Conservation (phyloP, 2,888 invertebrate genomes). For the Augiades crinisus region DNA sequence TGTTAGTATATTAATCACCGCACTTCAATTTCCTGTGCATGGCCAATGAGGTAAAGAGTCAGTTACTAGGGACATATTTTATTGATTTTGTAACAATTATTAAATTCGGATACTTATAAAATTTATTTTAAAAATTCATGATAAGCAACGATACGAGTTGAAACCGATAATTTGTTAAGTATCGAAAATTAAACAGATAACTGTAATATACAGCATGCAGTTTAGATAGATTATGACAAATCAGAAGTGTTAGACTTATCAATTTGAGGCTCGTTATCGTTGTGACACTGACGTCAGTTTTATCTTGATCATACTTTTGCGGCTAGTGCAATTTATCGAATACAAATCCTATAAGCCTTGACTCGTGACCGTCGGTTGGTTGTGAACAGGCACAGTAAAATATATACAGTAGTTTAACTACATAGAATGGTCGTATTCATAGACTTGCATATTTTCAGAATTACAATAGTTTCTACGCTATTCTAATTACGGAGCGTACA, state of each 20-base stretch:
- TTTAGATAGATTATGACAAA: slow-evolving; percentile 12
- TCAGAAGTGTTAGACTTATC: slow-evolving; percentile 19
- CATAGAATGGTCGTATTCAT: no score
- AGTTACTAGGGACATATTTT: no score
- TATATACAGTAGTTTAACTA: slow-evolving; percentile 11
- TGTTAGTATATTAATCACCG: no score
- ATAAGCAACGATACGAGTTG: neutral
- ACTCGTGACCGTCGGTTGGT: slow-evolving; percentile 25
- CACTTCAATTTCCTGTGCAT: no score
- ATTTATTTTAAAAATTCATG: neutral
- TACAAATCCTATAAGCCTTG: slow-evolving; percentile 28
- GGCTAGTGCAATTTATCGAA: slow-evolving; percentile 25
- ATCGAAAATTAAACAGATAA: slow-evolving; percentile 6
- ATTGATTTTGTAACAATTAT: neutral
- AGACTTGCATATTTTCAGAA: no score
- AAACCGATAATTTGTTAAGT: neutral
- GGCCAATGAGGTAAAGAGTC: no score
- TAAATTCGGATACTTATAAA: slow-evolving; percentile 1
- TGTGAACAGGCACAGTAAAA: slow-evolving; percentile 8
- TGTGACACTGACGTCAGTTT: slow-evolving; percentile 19
- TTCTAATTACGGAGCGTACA: no score
- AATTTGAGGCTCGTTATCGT: slow-evolving; percentile 9
- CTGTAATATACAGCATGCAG: neutral
- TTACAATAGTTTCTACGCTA: no score
- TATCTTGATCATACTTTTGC: slow-evolving; percentile 25